A percentile compares a stretch with the other conserved stretches of the same genome.
phyloP scores from a whole-genome alignment of 2,797 vertebrate genomes.

The Australoheros facetus region DNA sequence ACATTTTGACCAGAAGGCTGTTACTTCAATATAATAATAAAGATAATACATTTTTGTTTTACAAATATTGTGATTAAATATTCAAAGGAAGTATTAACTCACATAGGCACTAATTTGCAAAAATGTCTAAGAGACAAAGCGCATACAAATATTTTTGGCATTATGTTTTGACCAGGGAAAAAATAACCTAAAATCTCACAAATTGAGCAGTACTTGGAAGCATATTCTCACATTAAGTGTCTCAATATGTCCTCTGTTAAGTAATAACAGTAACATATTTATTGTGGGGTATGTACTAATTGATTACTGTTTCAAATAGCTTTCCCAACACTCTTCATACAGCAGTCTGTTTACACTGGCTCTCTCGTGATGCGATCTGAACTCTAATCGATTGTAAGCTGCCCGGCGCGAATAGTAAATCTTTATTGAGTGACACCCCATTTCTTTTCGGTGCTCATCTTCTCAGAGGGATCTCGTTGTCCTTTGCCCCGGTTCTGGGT shows the following conservation, averaged over 20 bases:
- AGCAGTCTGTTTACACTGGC: slow-evolving; percentile 25
- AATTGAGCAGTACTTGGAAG: neutral
- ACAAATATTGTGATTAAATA: neutral
- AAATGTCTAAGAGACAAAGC: neutral
- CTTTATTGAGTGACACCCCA: slow-evolving; percentile 65
- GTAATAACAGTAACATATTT: neutral
- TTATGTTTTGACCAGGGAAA: neutral
- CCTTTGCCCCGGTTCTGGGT: slow-evolving; percentile 41
- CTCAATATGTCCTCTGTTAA: neutral
- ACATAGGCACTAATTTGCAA: neutral
- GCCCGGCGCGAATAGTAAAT: slow-evolving; percentile 65
- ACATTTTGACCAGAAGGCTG: neutral
- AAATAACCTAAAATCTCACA: neutral
- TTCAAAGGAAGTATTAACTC: neutral
- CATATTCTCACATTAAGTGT: neutral
- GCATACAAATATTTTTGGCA: no score
- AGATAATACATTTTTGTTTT: neutral
- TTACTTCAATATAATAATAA: neutral
- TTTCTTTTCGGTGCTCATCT: slow-evolving; percentile 60
- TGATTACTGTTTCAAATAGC: neutral
- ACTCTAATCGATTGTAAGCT: slow-evolving; percentile 61
- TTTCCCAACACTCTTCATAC: neutral
- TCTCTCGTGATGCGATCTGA: slow-evolving; percentile 9
- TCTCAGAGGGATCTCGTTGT: slow-evolving; percentile 45
- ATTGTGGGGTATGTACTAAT: neutral